phyloP scores from a whole-genome alignment of 53 echinoderm and acorn worm genomes.

The Luidia sarsii region DNA sequence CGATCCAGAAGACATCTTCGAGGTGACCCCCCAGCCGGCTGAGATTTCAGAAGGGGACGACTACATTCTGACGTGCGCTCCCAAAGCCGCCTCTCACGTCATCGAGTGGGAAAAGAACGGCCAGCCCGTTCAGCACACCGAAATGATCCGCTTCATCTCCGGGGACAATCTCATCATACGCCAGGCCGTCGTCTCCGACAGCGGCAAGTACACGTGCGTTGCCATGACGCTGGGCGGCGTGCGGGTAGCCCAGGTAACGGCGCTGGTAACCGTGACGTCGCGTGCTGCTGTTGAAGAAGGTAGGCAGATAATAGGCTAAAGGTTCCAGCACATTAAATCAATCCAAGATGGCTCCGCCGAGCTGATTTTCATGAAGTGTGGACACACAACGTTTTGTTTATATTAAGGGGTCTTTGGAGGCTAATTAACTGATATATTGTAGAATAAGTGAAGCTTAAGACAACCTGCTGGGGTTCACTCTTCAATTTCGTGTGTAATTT shows the following conservation, averaged over 20 bases:
- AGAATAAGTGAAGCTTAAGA: no score
- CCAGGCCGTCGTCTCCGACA: slow-evolving; percentile 29
- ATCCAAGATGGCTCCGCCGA: no score
- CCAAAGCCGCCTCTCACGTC: slow-evolving; percentile 34
- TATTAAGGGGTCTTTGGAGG: no score
- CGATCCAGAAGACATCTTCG: slow-evolving; percentile 46
- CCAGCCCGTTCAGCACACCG: slow-evolving; percentile 41
- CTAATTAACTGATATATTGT: no score
- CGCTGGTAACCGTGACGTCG: slow-evolving; percentile 43
- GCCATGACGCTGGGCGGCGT: slow-evolving; percentile 47
- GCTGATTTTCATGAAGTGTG: neutral
- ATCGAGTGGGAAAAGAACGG: slow-evolving; percentile 82
- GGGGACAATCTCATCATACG: slow-evolving; percentile 61
- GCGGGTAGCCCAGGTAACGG: slow-evolving; percentile 55
- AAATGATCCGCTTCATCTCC: slow-evolving; percentile 55
- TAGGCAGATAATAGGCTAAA: neutral
- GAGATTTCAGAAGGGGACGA: slow-evolving; percentile 48
- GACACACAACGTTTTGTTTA: neutral
- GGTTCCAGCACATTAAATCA: no score
- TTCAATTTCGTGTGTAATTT: no score
- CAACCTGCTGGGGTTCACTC: no score
- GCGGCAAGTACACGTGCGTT: slow-evolving; percentile 79
- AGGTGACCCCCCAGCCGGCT: slow-evolving; percentile 47
- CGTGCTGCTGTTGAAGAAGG: slow-evolving; percentile 57
- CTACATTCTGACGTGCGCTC: slow-evolving; percentile 58